Evolutionary conservation across 1,140 invertebrate species (phyloP), one percentile per base, ranked within the genome.

Genomic region (Trichomalopsis sarcophagae): DNA sequence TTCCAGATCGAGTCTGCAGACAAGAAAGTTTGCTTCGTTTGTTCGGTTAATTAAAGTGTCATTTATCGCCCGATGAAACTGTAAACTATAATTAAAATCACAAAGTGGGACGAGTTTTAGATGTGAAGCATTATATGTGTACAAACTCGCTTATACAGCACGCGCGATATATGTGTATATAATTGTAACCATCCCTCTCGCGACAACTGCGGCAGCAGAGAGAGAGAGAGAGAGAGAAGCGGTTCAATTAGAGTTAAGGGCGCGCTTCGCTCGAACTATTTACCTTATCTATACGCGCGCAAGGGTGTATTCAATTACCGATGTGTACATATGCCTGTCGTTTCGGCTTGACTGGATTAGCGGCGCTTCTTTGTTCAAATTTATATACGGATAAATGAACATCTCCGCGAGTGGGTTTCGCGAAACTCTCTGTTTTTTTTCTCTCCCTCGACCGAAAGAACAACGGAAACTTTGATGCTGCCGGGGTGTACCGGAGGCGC

Each of bases 1-100:
- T 68, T 68, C 68, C 55, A 66, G 62, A 79, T 79, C 33, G 36
- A 68, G 62, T 40, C 36, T 40, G 9, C 21, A 36, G 30, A 66
- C 50, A 78, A 79, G 55, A 79, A 68, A 79, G 0, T 68, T 79
- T 68, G 62, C 27, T 79, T 79, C 33, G 36, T 68, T 79, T 79
- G 62, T 66, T 66, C 55, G 14, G 33, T 79, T 79, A 79, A 79
- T 79, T 79, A 79, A 79, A 79, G 55, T 68, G 62, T 79, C 77
- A 81, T 71, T 71, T 71, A 71, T 71, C 68, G 68, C 1, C 5
- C 9, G 27, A 14, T 6, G 68, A 33, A 36, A 33, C 23, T 33
- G 68, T 33, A 33, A 4, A 17, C 27, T 71, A 71, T 71, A 71
- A 27, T 30, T 27, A 71, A 71, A 71, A 71, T 71, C 30, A 4